Evolutionary conservation across 2,888 invertebrate genomes (phyloP).

Genomic region (Drosophila monieri): DNA sequence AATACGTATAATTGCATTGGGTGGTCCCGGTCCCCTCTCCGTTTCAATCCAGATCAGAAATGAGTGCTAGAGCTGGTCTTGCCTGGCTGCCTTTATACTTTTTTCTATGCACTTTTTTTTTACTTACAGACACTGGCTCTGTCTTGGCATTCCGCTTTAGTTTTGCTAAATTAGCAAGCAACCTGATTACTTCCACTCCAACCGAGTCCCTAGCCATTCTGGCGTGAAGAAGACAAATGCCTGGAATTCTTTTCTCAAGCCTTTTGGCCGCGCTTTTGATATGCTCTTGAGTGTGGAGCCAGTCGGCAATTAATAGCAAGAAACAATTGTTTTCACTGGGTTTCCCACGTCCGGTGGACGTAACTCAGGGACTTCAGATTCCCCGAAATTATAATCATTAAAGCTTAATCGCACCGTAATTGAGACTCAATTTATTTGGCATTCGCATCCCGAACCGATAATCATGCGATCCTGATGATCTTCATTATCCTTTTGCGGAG

Average conservation of each 20-base stretch:
- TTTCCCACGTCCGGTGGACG: slow-evolving; percentile 64
- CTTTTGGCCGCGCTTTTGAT: slow-evolving; percentile 75
- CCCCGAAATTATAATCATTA: slow-evolving; percentile 62
- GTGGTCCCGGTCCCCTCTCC: slow-evolving; percentile 7
- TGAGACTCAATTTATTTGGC: slow-evolving; percentile 62
- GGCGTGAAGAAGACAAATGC: slow-evolving; percentile 77
- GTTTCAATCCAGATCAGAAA: slow-evolving; percentile 29
- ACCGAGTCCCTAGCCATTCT: slow-evolving; percentile 35
- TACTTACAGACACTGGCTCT: slow-evolving; percentile 15
- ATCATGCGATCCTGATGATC: slow-evolving; percentile 44
- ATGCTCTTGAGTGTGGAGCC: slow-evolving; percentile 47
- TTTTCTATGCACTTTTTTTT: slow-evolving; percentile 8
- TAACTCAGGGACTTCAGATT: slow-evolving; percentile 42
- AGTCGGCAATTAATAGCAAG: slow-evolving; percentile 62
- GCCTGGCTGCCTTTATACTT: slow-evolving; percentile 52
- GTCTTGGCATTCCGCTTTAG: slow-evolving; percentile 59
- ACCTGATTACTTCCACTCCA: slow-evolving; percentile 12
- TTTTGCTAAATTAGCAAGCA: slow-evolving; percentile 69
- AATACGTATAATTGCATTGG: slow-evolving; percentile 69
- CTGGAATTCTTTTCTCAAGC: slow-evolving; percentile 74
- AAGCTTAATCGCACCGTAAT: slow-evolving; percentile 53
- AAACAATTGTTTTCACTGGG: slow-evolving; percentile 50
- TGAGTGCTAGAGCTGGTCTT: slow-evolving; percentile 56
- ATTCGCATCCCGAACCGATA: slow-evolving; percentile 24
- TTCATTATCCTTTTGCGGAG: slow-evolving; percentile 62